Conservation (phyloP, 2,113 vertebrate species). For the Cyphomyrus plagiostoma region DNA sequence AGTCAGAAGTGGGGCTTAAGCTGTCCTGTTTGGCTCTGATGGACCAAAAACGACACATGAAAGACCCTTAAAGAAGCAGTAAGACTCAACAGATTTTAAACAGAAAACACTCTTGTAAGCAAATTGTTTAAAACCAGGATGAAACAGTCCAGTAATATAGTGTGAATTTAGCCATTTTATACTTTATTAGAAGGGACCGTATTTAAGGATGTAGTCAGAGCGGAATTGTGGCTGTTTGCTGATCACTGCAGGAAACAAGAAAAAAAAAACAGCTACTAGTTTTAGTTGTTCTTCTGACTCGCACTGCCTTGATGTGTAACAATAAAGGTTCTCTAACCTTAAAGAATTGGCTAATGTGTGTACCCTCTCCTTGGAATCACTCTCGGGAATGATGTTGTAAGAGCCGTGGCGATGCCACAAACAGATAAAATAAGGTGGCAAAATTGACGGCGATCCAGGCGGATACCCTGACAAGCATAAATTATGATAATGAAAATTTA, state of each 20-base stretch:
- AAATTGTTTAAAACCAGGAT: background rate
- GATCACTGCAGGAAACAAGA: background rate
- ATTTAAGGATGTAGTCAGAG: background rate
- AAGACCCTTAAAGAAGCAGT: background rate
- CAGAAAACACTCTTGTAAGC: background rate
- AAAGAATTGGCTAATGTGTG: background rate
- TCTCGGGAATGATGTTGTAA: background rate
- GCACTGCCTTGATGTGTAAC: background rate
- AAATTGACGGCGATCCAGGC: slow-evolving; percentile 37
- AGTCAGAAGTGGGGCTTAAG: background rate
- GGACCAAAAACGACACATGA: background rate
- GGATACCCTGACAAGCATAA: slow-evolving; percentile 59
- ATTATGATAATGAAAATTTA: slow-evolving; percentile 67
- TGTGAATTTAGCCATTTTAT: background rate
- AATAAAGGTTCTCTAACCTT: background rate
- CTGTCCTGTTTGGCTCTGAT: background rate
- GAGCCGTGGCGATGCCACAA: background rate
- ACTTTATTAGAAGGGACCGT: background rate
- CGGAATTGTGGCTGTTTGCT: background rate
- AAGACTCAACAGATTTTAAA: background rate
- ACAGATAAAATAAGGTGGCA: slow-evolving; percentile 45
- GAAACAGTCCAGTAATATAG: background rate
- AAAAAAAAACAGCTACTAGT: background rate
- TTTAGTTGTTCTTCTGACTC: background rate
- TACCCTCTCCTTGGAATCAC: background rate